Conservation (phyloP, 2,113 vertebrate species). For the Monopterus albus region DNA sequence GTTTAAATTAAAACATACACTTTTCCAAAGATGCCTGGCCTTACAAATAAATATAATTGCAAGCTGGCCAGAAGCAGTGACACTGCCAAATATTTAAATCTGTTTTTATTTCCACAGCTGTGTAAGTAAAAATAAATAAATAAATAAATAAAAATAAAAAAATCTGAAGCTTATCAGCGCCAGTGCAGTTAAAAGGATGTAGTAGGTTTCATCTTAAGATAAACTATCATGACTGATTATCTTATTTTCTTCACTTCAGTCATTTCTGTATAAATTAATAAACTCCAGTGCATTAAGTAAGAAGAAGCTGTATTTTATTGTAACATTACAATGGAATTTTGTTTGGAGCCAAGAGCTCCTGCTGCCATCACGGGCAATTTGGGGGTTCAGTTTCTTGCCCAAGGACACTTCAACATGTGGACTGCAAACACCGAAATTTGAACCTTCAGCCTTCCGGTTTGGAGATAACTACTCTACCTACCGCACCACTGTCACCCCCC, state of each 20-base stretch:
- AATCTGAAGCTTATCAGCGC: constrained; percentile 19
- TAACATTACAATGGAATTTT: no score
- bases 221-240: constrained; percentile 9
- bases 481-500: no score
- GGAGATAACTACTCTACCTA: no score
- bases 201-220: constrained; percentile 23
- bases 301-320: no score
- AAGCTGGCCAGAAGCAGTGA: constrained; percentile 7
- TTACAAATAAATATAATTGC: neutral
- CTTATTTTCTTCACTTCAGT: constrained; percentile 6
- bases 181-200: constrained; percentile 21
- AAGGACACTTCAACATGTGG: no score
- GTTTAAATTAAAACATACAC: neutral
- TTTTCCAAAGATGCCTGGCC: neutral
- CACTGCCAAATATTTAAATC: constrained; percentile 1
- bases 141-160: no score
- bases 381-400: no score
- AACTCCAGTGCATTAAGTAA: constrained; percentile 43
- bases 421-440: no score
- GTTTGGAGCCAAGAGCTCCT: no score
- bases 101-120: constrained; percentile 31
- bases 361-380: no score
- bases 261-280: constrained; percentile 43
- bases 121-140: constrained; percentile 26
- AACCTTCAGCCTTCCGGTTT: no score